These are phyloP conservation scores for Synanceia verrucosa DNA, from an alignment of 2,797 vertebrate genomes.

Conservation along the genomic window DNA sequence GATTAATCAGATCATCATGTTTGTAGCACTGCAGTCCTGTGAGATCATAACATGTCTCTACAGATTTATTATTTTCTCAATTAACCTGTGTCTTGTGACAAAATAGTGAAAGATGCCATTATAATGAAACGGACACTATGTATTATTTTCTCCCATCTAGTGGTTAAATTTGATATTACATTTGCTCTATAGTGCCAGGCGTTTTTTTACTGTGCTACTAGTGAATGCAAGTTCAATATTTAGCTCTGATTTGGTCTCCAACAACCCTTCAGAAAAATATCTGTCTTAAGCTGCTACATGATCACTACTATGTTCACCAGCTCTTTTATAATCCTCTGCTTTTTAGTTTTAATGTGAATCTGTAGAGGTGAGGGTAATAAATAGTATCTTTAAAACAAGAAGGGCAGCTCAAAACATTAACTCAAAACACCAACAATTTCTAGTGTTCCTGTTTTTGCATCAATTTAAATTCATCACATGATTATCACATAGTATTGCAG, in stretches of 20 bases:
- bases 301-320: neutral
- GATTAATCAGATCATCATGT: neutral
- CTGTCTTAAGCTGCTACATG: neutral
- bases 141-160: too few species aligned
- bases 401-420: neutral
- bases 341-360: neutral
- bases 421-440: neutral
- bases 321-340: neutral
- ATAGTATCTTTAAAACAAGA: neutral
- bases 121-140: too few species aligned
- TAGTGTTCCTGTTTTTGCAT: neutral
- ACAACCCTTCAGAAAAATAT: too few species aligned
- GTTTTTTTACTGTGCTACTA: too few species aligned
- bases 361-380: neutral
- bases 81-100: neutral
- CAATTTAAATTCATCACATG: neutral
- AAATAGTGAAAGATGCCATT: neutral
- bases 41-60: neutral
- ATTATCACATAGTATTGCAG: conserved; percentile 5
- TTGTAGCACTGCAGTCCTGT: neutral
- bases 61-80: neutral
- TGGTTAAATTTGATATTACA: too few species aligned
- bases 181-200: too few species aligned
- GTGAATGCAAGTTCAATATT: neutral
- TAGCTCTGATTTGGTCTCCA: neutral